Evolutionary conservation across 2,797 vertebrate genomes (phyloP).

Genomic region (Valencia hispanica): DNA sequence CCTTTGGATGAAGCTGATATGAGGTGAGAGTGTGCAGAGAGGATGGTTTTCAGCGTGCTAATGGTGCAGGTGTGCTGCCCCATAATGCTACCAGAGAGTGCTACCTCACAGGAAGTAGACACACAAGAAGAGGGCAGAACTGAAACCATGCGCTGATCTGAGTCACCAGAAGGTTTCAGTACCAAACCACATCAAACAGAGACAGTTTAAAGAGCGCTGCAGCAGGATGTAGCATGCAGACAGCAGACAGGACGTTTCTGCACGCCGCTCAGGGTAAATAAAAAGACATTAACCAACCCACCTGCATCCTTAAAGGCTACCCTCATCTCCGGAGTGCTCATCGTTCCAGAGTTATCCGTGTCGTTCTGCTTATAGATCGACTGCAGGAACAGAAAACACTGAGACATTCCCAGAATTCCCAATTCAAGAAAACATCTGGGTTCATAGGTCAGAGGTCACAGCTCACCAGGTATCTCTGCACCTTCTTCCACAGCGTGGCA

Average conservation of each 20-base stretch:
- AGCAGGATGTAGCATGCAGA: too few relatives aligned
- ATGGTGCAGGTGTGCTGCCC: background rate
- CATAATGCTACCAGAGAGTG: background rate
- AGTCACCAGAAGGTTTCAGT: background rate
- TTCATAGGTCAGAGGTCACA: slow-evolving; percentile 24
- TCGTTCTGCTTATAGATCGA: slow-evolving; percentile 84
- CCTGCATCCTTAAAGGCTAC: slow-evolving; percentile 86
- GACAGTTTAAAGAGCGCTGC: background rate
- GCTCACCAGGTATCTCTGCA: slow-evolving; percentile 87
- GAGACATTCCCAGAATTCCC: background rate
- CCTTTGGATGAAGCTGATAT: too few relatives aligned
- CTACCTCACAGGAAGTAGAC: background rate
- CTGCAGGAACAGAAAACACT: slow-evolving; percentile 54
- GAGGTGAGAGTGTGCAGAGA: background rate
- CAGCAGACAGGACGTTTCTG: background rate
- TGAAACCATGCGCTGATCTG: background rate
- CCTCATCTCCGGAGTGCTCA: slow-evolving; percentile 86
- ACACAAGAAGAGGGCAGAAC: background rate
- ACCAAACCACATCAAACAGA: background rate
- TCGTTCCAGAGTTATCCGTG: slow-evolving; percentile 79
- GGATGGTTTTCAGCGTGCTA: background rate
- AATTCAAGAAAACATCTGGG: background rate
- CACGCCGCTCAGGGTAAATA: background rate
- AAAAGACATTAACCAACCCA: slow-evolving; percentile 47
- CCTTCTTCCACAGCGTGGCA: slow-evolving; percentile 90